Base-by-base conservation (phyloP, 37 sponge, comb jelly and placozoan species). In the Halisarca cf. caerulea region DNA sequence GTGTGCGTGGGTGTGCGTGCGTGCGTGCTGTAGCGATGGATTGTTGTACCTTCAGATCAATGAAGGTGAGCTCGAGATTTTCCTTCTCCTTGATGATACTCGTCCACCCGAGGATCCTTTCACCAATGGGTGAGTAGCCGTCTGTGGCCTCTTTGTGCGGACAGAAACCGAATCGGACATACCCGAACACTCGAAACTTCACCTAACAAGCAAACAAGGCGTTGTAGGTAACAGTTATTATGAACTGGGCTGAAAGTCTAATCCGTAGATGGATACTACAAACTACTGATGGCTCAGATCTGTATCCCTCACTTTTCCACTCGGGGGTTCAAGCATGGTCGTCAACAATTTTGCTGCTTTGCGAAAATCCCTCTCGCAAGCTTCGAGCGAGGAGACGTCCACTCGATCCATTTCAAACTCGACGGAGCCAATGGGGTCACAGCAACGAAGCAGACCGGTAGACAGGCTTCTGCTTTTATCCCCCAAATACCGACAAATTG, bases 1-100 rank as follows among this genome's bases (percentile, higher is more conserved):
- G n/a, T n/a, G n/a, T 23, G 64, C 6, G 23, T 62, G 64, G 64
- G 15, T 30, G 15, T 62, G 15, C 64, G 64, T 62, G 15, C 64
- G 64, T 62, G 15, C 64, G 23, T 62, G 57, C 57, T 17, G 57
- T 54, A 54, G 57, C n/a, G n/a, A n/a, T n/a, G n/a, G n/a, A n/a
- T n/a, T n/a, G n/a, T n/a, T n/a, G n/a, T 62, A 74, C 77, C 77
- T 74, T 74, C 9, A 74, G 42, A 37, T 74, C 77, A 23, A 74
- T 74, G 25, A 74, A 74, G 17, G 77, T 43, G n/a, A 74, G 77
- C 11, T 43, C 24, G n/a, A 74, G 44, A n/a, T 74, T 7, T 2
- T 74, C 77, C 77, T 41, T 74, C 45, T 74, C 77, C 25, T 74
- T 74, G 77, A 74, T 43, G 23, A 74, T 33, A 25, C 42, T 74